phyloP scores from a whole-genome alignment of 2,888 invertebrate genomes.

The Acronicta alni region DNA sequence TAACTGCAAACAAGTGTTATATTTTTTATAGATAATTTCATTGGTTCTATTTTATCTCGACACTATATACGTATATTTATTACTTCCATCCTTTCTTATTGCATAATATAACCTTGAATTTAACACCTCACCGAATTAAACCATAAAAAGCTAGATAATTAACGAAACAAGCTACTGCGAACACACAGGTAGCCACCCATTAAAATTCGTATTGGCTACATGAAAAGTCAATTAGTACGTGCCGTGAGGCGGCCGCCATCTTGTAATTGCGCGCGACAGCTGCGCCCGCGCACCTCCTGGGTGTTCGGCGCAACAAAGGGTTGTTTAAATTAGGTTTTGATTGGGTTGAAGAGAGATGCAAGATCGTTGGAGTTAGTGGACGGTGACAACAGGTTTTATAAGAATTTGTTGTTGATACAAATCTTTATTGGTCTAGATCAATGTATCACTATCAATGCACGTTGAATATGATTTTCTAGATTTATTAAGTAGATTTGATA shows the following conservation, averaged over 20 bases:
- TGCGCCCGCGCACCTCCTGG: constrained; percentile 78
- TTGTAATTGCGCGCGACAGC: constrained; percentile 82
- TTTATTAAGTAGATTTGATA: too few species aligned
- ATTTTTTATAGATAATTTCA: neutral
- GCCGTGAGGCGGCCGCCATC: constrained; percentile 77
- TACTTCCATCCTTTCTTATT: neutral
- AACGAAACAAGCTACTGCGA: constrained; percentile 62
- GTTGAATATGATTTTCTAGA: too few species aligned
- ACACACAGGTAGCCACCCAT: constrained; percentile 67
- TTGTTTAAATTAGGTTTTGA: constrained; percentile 64
- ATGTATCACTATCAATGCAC: too few species aligned
- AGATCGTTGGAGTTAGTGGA: constrained; percentile 4
- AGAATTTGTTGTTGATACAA: too few species aligned
- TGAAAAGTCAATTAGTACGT: constrained; percentile 88
- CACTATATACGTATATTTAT: neutral
- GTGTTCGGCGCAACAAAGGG: constrained; percentile 62
- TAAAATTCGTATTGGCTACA: constrained; percentile 77
- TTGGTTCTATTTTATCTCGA: neutral
- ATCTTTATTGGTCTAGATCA: too few species aligned
- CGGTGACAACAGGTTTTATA: neutral
- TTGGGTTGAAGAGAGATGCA: constrained; percentile 40
- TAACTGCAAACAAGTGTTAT: too few species aligned
- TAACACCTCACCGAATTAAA: constrained; percentile 41
- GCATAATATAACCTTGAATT: neutral
- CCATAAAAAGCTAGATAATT: constrained; percentile 58